phyloP scores from a whole-genome alignment of 2,888 invertebrate genomes.

The Eremobia ochroleuca region DNA sequence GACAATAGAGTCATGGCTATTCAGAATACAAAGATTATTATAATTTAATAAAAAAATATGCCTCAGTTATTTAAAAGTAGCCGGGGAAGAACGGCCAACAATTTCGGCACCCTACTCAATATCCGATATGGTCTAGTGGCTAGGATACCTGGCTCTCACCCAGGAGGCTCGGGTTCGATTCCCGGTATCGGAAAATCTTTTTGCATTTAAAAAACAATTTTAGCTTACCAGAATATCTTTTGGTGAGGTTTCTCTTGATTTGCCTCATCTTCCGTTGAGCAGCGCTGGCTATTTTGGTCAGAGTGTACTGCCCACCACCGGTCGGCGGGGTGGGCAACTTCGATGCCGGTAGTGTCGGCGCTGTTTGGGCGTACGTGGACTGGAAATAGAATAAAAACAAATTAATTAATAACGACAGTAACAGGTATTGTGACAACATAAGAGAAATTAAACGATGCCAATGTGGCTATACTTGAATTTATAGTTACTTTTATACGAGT shows the following conservation, averaged over 20 bases:
- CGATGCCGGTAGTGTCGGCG: slow-evolving; percentile 82
- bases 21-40: background rate
- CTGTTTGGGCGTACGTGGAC: slow-evolving; percentile 72
- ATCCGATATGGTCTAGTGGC: slow-evolving; percentile 92
- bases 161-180: slow-evolving; percentile 92
- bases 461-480: background rate
- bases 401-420: background rate
- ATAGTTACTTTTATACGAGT: background rate
- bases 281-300: slow-evolving; percentile 92
- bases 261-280: slow-evolving; percentile 92
- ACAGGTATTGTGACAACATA: background rate
- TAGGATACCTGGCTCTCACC: slow-evolving; percentile 92
- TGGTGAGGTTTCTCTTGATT: slow-evolving; percentile 93
- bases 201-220: slow-evolving; percentile 44
- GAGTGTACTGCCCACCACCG: slow-evolving; percentile 92
- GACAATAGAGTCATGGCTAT: background rate
- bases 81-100: rapidly evolving
- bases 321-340: slow-evolving; percentile 92
- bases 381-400: slow-evolving; percentile 55
- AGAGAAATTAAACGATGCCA: background rate
- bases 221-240: slow-evolving; percentile 86
- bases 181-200: slow-evolving; percentile 91
- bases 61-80: background rate
- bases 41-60: background rate
- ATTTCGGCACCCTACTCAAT: rapidly evolving